Evolutionary conservation across 2,113 vertebrate genomes (phyloP).

Genomic region (Bettongia penicillata): DNA sequence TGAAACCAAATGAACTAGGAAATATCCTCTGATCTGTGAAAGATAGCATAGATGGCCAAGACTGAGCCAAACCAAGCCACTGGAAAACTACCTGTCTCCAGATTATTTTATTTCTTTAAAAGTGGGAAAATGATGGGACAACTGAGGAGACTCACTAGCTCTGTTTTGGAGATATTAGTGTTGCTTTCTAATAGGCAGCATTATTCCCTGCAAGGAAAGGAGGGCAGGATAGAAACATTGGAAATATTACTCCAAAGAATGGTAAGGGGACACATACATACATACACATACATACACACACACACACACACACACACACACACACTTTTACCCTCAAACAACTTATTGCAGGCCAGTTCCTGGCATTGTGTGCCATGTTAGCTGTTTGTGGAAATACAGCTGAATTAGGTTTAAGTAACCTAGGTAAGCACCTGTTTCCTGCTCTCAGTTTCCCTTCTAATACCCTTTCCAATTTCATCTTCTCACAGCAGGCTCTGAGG

Average conservation of each 20-base stretch:
- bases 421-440: slow-evolving; percentile 40
- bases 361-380: background rate
- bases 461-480: background rate
- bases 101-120: slow-evolving; percentile 69
- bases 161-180: slow-evolving; percentile 58
- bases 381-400: slow-evolving; percentile 46
- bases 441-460: background rate
- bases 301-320: too few species aligned
- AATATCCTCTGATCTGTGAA: slow-evolving; percentile 70
- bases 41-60: slow-evolving; percentile 53
- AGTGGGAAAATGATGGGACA: slow-evolving; percentile 34
- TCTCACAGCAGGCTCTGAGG: too few species aligned
- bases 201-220: slow-evolving; percentile 43
- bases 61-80: slow-evolving; percentile 63
- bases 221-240: slow-evolving; percentile 30
- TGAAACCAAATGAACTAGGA: slow-evolving; percentile 62
- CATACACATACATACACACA: too few species aligned
- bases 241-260: slow-evolving; percentile 41
- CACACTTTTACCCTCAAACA: background rate
- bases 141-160: slow-evolving; percentile 34
- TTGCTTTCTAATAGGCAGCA: slow-evolving; percentile 64
- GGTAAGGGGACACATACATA: background rate
- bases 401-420: slow-evolving; percentile 36
- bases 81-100: slow-evolving; percentile 74
- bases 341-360: background rate